Base-by-base conservation (phyloP, 2,113 vertebrate genomes). In the Daboia siamensis region DNA sequence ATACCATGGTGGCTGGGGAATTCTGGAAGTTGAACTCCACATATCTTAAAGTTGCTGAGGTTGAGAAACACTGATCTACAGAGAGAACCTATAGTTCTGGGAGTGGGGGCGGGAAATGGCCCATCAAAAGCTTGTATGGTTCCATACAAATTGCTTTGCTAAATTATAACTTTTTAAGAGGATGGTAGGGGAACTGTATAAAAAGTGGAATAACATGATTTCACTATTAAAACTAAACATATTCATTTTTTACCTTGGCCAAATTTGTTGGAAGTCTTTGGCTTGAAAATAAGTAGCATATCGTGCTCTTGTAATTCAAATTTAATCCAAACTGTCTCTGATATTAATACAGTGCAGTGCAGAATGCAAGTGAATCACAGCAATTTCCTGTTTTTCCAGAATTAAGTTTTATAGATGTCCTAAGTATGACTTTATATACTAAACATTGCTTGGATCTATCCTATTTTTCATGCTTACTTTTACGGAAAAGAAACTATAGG, bases 361-460 rank as follows among this genome's bases (percentile, higher is more conserved):
- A 21, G 33, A 80, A 39, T 80, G 33, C 15, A 80, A 80, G 21
- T 80, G 74, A 21, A 80, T 6, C 86, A 87, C 51, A 15, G 13
- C 64, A 59, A 29, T 29, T 95, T 93, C 2, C 23, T 29, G 26
- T 64, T 3, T 1, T 55, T 85, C 57, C 56, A 0, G 1, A 11
- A 46, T 54, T 48, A 20, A 39, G 23, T 15, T 56, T 88, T 46
- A 29, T 2, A 33, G 13, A 11, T 87, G 21, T 44, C 24, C 23
- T 88, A 88, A 92, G 4, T 24, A 55, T 80, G 3, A 7, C 7
- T 88, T 88, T 88, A 39, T 20, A 56, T 44, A 39, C 0, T 12
- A 74, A 86, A 39, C 44, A 44, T 85, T 93, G 93, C 90, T 21
- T 56, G 92, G 39, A 29, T 29, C 26, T 89, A 33, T 89, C 51